A percentile compares a stretch with the other conserved stretches of the same genome.
phyloP scores from a whole-genome alignment of 2,113 vertebrate genomes.

The Calidris pygmaea region DNA sequence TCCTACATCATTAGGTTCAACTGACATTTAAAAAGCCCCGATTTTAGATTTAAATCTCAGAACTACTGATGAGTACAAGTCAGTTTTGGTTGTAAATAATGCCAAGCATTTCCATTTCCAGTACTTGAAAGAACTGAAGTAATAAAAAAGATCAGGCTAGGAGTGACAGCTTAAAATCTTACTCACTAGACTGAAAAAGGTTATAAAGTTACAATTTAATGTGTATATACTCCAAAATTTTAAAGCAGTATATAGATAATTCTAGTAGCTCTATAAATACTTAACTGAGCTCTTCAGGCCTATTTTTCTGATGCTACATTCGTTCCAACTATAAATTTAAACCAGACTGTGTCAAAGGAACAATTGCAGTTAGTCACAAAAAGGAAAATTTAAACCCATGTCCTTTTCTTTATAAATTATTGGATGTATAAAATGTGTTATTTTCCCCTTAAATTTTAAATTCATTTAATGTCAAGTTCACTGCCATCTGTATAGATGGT shows the following conservation, averaged over 20 bases:
- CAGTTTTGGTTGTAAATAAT: conserved; percentile 40
- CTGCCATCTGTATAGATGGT: neutral
- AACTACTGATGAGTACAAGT: conserved; percentile 24
- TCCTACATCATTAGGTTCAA: neutral
- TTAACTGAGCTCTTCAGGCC: conserved; percentile 21
- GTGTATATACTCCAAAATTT: conserved; percentile 51
- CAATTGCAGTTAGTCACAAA: conserved; percentile 59
- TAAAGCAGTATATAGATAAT: conserved; percentile 48
- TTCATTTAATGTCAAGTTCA: conserved; percentile 14
- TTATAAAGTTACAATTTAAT: conserved; percentile 60
- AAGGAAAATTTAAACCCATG: conserved; percentile 11
- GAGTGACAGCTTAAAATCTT: conserved; percentile 48
- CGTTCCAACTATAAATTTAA: conserved; percentile 53
- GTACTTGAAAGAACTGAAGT: conserved; percentile 12
- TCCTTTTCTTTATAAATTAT: conserved; percentile 50
- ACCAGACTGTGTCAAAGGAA: conserved; percentile 51
- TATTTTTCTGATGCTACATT: conserved; percentile 33
- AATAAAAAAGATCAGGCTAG: conserved; percentile 62
- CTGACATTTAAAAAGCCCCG: neutral
- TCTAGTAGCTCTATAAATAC: conserved; percentile 45
- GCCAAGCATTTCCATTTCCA: conserved; percentile 29
- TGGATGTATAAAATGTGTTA: conserved; percentile 30
- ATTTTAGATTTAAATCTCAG: neutral
- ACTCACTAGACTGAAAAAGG: conserved; percentile 39
- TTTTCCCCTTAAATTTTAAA: conserved; percentile 53